A percentile compares a stretch with the other conserved stretches of the same genome.
Conservation (phyloP, 1,140 invertebrate genomes). For the Campoletis sonorensis region DNA sequence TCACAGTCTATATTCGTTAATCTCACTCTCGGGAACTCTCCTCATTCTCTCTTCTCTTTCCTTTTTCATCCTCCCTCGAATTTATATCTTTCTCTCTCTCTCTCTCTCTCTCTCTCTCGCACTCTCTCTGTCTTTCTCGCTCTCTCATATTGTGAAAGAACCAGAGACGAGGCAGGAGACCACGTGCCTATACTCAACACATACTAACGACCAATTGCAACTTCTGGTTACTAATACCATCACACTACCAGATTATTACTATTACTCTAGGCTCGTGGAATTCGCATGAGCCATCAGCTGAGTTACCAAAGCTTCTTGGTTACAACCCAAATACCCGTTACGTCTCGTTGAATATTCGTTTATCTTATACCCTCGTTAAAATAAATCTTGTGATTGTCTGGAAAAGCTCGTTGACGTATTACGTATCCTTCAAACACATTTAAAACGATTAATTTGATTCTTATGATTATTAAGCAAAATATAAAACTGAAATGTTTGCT, state of each 20-base stretch:
- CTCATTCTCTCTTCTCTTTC: background rate
- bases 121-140: too few species aligned
- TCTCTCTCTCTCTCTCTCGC: background rate
- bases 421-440: too few species aligned
- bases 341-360: background rate
- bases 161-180: conserved; percentile 1
- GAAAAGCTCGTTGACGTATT: too few species aligned
- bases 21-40: conserved; percentile 4
- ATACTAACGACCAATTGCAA: conserved; percentile 42
- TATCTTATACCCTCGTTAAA: background rate
- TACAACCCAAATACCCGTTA: background rate
- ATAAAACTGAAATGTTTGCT: too few species aligned
- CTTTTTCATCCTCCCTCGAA: background rate
- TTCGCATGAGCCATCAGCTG: background rate
- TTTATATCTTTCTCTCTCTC: background rate
- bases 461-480: too few species aligned
- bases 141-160: background rate
- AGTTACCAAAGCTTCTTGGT: background rate
- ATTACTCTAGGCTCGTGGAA: background rate
- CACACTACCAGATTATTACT: background rate
- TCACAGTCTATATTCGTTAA: conserved; percentile 35
- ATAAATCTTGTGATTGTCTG: too few species aligned
- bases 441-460: too few species aligned
- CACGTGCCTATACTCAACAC: conserved; percentile 3
- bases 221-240: background rate